Evolutionary conservation across 1,140 invertebrate species (phyloP).

Genomic region (Anastatus disparis): DNA sequence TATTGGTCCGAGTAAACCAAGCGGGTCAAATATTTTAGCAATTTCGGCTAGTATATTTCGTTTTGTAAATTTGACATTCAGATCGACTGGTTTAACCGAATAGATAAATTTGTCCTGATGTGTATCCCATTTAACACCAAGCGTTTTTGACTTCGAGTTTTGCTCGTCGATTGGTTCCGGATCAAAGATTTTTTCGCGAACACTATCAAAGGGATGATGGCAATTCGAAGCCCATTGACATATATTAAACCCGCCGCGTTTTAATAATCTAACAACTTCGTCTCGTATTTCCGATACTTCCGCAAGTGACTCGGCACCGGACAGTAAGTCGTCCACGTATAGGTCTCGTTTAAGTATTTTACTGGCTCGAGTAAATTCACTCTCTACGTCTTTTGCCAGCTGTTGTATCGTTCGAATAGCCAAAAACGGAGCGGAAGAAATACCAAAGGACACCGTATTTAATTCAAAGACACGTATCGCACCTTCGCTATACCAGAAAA

Average conservation of each 20-base stretch:
- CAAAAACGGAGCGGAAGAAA: not conserved
- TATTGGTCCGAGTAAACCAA: no score
- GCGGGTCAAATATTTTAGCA: no score
- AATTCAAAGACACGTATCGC: not conserved
- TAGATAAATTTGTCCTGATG: no score
- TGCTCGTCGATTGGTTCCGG: no score
- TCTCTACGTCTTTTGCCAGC: not conserved
- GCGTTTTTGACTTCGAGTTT: no score
- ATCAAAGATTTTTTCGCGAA: no score
- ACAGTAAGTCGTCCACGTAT: constrained; percentile 24
- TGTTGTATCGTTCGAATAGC: constrained; percentile 20
- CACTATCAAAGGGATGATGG: constrained; percentile 15
- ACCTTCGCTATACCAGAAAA: not conserved
- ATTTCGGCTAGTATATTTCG: no score
- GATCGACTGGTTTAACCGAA: no score
- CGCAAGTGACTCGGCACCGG: constrained; percentile 17
- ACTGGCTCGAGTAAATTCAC: not conserved
- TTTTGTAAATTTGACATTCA: no score
- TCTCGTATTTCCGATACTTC: constrained; percentile 18
- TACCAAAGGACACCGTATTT: constrained; percentile 16
- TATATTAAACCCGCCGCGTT: constrained; percentile 28
- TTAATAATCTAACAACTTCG: constrained; percentile 18
- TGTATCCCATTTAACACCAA: no score
- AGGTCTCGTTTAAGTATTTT: not conserved
- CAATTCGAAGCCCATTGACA: constrained; percentile 37